Evolutionary conservation across 2,113 vertebrate genomes (phyloP).

Genomic region (Sakesphorus luctuosus): DNA sequence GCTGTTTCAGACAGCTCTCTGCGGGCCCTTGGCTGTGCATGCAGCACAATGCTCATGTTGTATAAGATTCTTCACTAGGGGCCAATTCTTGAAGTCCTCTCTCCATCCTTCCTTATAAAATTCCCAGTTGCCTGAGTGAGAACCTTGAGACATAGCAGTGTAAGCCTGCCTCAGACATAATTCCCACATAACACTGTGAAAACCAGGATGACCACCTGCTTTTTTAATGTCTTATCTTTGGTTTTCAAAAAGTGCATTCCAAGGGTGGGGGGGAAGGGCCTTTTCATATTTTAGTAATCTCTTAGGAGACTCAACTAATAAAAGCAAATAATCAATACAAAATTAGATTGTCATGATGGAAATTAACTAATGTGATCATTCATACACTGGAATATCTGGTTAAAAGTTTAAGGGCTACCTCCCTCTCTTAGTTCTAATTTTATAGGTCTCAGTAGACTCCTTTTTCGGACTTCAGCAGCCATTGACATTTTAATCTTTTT

Average conservation of each 20-base stretch:
- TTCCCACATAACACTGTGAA: slow-evolving; percentile 17
- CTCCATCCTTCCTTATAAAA: slow-evolving; percentile 57
- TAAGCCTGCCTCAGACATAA: slow-evolving; percentile 32
- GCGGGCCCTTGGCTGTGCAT: slow-evolving; percentile 50
- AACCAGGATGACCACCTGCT: slow-evolving; percentile 33
- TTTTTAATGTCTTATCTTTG: slow-evolving; percentile 18
- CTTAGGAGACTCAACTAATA: slow-evolving; percentile 68
- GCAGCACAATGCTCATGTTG: slow-evolving; percentile 70
- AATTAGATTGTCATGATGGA: slow-evolving; percentile 73
- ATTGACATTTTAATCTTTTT: slow-evolving; percentile 83
- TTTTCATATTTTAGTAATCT: slow-evolving; percentile 64
- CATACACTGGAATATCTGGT: slow-evolving; percentile 71
- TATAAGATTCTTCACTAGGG: slow-evolving; percentile 75
- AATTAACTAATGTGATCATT: slow-evolving; percentile 77
- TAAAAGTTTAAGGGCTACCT: slow-evolving; percentile 76
- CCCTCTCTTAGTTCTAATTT: slow-evolving; percentile 75
- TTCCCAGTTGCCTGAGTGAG: slow-evolving; percentile 13
- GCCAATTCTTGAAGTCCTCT: slow-evolving; percentile 59
- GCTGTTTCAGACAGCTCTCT: slow-evolving; percentile 79
- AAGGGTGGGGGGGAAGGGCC: background rate
- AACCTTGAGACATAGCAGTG: background rate
- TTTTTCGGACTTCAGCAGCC: slow-evolving; percentile 77
- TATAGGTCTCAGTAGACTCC: slow-evolving; percentile 76
- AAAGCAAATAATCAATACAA: slow-evolving; percentile 77
- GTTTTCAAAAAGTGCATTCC: slow-evolving; percentile 28